Percentiles rank a stretch among this genome's conserved stretches.
Evolutionary conservation across 2,888 invertebrate genomes (phyloP).

Genomic region (Allolobophora icterica): DNA sequence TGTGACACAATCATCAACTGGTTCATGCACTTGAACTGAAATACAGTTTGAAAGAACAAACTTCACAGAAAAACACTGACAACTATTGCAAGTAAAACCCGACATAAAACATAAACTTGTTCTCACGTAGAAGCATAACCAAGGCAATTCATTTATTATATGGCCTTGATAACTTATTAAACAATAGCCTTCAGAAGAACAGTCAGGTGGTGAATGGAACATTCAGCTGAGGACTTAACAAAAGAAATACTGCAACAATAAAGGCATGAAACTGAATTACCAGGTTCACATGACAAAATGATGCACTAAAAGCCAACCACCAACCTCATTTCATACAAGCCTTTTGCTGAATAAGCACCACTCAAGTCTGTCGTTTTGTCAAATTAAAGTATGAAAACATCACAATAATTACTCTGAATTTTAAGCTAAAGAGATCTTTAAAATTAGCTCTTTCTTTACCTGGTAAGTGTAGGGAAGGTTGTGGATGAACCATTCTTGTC

Average conservation of each 20-base stretch:
- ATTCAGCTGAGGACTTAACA: neutral
- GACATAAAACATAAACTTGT: neutral
- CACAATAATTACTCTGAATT: neutral
- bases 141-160: neutral
- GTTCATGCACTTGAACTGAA: neutral
- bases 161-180: neutral
- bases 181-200: neutral
- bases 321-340: neutral
- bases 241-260: neutral
- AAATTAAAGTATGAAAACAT: neutral
- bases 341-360: neutral
- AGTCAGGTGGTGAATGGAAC: neutral
- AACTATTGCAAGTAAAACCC: neutral
- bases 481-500: slow-evolving; percentile 54
- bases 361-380: neutral
- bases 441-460: slow-evolving; percentile 37
- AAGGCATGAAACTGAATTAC: too few species aligned
- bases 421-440: neutral
- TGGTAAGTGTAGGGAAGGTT: slow-evolving; percentile 55
- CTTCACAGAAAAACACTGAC: neutral
- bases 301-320: too few species aligned
- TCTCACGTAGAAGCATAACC: neutral
- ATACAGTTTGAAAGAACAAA: neutral
- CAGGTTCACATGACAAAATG: too few species aligned
- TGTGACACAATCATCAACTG: neutral